Evolutionary conservation across 2,888 invertebrate genomes (phyloP), one percentile per base, ranked within the genome.

Genomic region (Gandaritis pyraliata): DNA sequence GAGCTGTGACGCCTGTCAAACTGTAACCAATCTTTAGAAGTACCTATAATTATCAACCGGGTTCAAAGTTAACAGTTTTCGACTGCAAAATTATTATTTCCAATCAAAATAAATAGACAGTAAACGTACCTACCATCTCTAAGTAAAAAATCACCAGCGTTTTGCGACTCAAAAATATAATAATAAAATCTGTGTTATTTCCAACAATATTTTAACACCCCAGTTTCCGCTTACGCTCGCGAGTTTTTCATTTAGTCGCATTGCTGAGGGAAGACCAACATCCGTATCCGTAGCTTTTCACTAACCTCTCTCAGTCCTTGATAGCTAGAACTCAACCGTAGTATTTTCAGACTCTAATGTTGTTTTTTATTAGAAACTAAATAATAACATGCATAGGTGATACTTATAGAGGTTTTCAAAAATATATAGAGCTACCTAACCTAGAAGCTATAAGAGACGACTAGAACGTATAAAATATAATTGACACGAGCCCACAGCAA

Each of bases 211-310:
- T 52, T 57, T 61, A 57, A 57, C 43, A 18, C 61, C 54, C 43
- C 43, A 33, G 51, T 36, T 41, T 23, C 46, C 38, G 54, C 18
- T 48, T 16, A 47, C 23, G 48, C 47, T 52, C 47, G 23, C 8
- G 52, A 47, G 36, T 57, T 61, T 57, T 61, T 61, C 56, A 61
- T 61, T 61, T 50, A 55, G 45, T 50, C 57, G 18, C 23, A 38
- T 49, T 43, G 49, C 41, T 36, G 57, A 50, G 16, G 50, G 41
- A 33, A 33, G n/a, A 36, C 48, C 3, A 29, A 15, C 13, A 8
- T 11, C 10, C 4, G 43, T 16, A 43, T 43, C 16, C 11, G 16
- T 43, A 43, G 43, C 2, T 5, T 6, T 10, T 16, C 16, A 41
- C 41, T 43, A 16, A 1, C 4, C 11, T 13, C n/a, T 5, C 13